Evolutionary conservation across 2,797 vertebrate genomes (phyloP).

Genomic region (Anisognathus igniventris): DNA sequence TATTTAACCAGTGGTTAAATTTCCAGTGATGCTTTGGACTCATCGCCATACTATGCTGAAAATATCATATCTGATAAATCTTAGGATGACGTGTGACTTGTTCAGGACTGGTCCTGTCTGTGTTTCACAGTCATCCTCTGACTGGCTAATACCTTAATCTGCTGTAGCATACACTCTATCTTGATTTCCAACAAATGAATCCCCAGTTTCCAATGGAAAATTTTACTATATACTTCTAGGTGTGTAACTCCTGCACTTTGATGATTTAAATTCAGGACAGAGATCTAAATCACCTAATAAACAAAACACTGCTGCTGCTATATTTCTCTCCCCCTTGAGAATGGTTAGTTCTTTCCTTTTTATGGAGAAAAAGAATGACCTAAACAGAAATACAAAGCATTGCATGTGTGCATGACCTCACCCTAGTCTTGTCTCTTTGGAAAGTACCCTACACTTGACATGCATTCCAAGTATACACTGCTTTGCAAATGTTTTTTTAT

Average conservation of each 20-base stretch:
- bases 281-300: neutral
- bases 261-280: neutral
- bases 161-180: neutral
- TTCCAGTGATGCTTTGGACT: neutral
- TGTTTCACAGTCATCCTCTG: neutral
- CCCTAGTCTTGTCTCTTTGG: slow-evolving; percentile 15
- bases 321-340: neutral
- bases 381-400: slow-evolving; percentile 16
- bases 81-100: neutral
- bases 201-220: neutral
- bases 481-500: slow-evolving; percentile 29
- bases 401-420: slow-evolving; percentile 53
- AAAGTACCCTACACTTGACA: slow-evolving; percentile 52
- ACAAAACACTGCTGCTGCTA: neutral
- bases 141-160: neutral
- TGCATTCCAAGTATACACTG: slow-evolving; percentile 37
- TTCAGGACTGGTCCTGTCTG: neutral
- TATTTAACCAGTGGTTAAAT: neutral
- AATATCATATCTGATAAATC: neutral
- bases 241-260: neutral
- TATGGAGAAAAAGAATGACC: slow-evolving; percentile 11
- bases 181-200: neutral
- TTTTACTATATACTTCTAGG: neutral
- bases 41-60: neutral
- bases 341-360: slow-evolving; percentile 4